A percentile compares a stretch with the other conserved stretches of the same genome.
Evolutionary conservation across 2,888 invertebrate species (phyloP).

Genomic region (Crioceris asparagi): DNA sequence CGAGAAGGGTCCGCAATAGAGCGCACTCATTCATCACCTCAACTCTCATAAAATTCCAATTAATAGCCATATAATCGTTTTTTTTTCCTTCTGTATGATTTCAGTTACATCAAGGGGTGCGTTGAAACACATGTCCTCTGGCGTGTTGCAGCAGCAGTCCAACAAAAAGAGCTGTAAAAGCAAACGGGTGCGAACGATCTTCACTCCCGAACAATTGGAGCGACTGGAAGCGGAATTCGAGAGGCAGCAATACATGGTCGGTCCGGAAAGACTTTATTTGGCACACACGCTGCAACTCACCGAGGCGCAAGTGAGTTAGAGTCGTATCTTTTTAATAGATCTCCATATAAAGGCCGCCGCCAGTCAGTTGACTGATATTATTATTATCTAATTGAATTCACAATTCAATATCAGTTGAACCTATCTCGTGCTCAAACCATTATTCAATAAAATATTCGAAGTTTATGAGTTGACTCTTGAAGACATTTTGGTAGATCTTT

Average conservation of each 20-base stretch:
- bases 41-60: no score
- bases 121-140: slow-evolving; percentile 28
- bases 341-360: no score
- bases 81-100: not conserved
- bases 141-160: slow-evolving; percentile 19
- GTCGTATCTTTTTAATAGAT: no score
- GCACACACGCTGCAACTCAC: slow-evolving; percentile 80
- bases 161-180: slow-evolving; percentile 49
- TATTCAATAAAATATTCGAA: no score
- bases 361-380: no score
- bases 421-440: no score
- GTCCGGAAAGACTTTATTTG: slow-evolving; percentile 84
- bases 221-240: slow-evolving; percentile 90
- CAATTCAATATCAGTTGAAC: no score
- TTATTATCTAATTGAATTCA: no score
- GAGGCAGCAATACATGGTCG: slow-evolving; percentile 96
- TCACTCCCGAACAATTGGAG: slow-evolving; percentile 93
- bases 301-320: slow-evolving; percentile 65
- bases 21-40: no score
- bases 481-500: no score
- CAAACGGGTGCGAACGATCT: slow-evolving; percentile 90
- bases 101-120: slow-evolving; percentile 27
- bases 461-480: no score
- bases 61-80: slow-evolving; percentile 3
- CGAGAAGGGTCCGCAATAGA: no score